Base-by-base conservation (phyloP, 2,113 vertebrate species). In the Ciconia boyciana region DNA sequence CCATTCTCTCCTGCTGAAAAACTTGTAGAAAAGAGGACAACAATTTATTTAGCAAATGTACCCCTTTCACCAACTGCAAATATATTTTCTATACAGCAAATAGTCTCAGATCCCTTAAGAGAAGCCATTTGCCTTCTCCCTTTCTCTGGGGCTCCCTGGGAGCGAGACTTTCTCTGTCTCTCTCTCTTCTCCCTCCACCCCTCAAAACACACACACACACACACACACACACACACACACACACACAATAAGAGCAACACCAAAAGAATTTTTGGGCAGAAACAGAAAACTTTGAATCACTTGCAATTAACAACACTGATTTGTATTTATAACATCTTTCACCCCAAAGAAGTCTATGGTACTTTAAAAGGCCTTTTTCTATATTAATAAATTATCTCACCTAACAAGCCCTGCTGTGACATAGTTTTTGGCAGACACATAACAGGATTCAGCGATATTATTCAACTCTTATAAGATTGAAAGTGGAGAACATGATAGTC, bases 1-100 rank as follows among this genome's bases (percentile, higher is more conserved):
- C 26, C 15, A 52, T 82, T 93, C 41, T 84, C 9, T 19, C 28
- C 43, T 46, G 16, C 6, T 77, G 60, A 95, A 95, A 94, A 88
- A 26, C 31, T 71, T 87, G 26, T 21, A 84, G 57, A 87, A 92
- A 86, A 86, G 26, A 84, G 52, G 41, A 80, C 0, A 0, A 64
- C 19, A 68, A 92, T 91, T 96, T 94, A 69, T 87, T 89, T 92
- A 94, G 49, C 5, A 87, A 89, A 74, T 20, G 16, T 29, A 51
- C 22, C 4, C 22, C 4, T 89, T 79, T 91, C 65, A 87, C 21
- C 54, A 93, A 28, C 57, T 92, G 46, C n/a, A 81, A 95, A 71
- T 3, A 20, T 77, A 55, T 89, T 82, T 89, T 86, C 58, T 76
- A 29, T 61, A 72, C 7, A 68, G 16, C 52, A 97, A 77, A 51